These are phyloP conservation scores for Vulpes vulpes DNA, from an alignment of 2,113 vertebrate species.

Conservation along the genomic window DNA sequence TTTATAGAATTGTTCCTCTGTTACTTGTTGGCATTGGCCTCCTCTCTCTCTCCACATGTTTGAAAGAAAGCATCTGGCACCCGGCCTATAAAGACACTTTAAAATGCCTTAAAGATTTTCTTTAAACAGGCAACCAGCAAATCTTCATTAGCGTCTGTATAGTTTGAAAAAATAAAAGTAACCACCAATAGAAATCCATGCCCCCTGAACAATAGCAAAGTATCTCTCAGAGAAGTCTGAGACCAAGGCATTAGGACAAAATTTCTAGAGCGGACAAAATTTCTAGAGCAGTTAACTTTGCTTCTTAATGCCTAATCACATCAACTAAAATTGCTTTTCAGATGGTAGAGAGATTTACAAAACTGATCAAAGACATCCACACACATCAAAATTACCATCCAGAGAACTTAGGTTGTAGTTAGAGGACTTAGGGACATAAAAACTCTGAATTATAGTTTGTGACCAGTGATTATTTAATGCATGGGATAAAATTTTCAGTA, in stretches of 20 bases:
- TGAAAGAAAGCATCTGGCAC: not conserved
- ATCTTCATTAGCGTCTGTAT: not conserved
- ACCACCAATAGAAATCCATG: not conserved
- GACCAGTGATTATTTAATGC: constrained; percentile 30
- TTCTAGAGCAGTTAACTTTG: constrained; percentile 7
- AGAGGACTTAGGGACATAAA: constrained; percentile 29
- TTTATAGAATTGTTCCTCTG: not conserved
- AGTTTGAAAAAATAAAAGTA: constrained; percentile 46
- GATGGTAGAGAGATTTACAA: constrained; percentile 18
- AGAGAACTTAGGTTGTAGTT: not conserved
- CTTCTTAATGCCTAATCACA: not conserved
- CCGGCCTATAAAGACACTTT: not conserved
- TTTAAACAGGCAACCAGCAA: not conserved
- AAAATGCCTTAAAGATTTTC: not conserved
- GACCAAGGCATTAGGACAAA: not conserved
- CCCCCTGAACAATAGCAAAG: not conserved
- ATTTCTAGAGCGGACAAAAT: constrained; percentile 4
- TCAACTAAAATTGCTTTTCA: constrained; percentile 46
- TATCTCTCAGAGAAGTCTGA: not conserved
- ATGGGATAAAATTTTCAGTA: not conserved
- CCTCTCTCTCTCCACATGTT: not conserved
- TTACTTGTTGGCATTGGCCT: not conserved
- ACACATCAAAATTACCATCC: not conserved
- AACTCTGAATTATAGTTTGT: constrained; percentile 50
- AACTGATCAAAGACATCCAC: constrained; percentile 41